Evolutionary conservation across 2,797 vertebrate species (phyloP), one percentile per base, ranked within the genome.

Genomic region (Kryptopterus vitreolus): DNA sequence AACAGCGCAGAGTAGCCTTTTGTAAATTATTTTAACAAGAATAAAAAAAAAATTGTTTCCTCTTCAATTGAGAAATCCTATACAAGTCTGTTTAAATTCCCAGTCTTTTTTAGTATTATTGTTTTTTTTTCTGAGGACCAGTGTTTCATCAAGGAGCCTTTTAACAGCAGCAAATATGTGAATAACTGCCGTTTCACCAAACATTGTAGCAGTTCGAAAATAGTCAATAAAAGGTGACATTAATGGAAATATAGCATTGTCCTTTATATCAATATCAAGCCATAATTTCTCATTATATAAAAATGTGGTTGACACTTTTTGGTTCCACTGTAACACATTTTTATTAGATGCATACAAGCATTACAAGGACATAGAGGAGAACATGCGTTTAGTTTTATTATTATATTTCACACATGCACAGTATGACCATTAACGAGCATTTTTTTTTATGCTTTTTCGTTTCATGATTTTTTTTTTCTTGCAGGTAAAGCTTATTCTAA

Each of bases 331-430:
- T 90, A 85, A 85, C 89, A 81, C 84, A 22, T 22, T 86, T 96
- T 98, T 95, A 97, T 98, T 97, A 91, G 94, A 92, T 94, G 87
- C 93, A 94, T 91, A 95, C 86, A 87, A 77, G 88, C 86, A 95
- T 92, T 89, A 91, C 90, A 89, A 50, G 33, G 57, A 58, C 78
- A 68, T 81, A 65, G 24, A 77, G 18, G 74, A 29, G 75, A 16
- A 91, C 96, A 96, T 95, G 94, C 96, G 90, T 88, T 91, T 83
- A 81, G 87, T 85, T 91, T 87, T 86, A 82, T 89, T 81, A 86
- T 31, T 29, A 52, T 86, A 90, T 80, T 90, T 88, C 90, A 95
- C 93, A 91, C 86, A 73, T 83, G 91, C 86, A 50, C 31, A 85
- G 81, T 76, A 84, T 84, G 58, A 85, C 73, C 72, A 63, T 77